These are phyloP conservation scores for Momotus momota DNA, from an alignment of 2,797 vertebrate genomes.

Conservation along the genomic window DNA sequence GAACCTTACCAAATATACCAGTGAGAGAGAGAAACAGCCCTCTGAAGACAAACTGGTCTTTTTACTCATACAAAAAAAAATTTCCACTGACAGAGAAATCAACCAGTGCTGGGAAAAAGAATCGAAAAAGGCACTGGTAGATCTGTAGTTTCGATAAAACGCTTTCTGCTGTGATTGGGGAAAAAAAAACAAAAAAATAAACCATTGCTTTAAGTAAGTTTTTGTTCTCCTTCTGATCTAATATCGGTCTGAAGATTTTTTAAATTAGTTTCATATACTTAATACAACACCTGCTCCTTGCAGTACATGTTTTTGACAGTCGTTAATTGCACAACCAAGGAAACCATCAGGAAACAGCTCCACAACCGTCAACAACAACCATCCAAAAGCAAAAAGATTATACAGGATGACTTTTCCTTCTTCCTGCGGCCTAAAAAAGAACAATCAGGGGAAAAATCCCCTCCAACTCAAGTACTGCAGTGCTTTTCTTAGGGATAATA, in stretches of 20 bases:
- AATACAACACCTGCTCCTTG: neutral
- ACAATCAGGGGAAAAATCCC: neutral
- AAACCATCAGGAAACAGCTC: neutral
- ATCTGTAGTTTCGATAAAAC: neutral
- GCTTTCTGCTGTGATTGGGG: neutral
- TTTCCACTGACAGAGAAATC: neutral
- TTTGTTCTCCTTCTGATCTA: neutral
- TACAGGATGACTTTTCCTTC: neutral
- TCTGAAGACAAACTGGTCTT: neutral
- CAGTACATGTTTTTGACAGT: neutral
- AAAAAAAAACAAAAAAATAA: neutral
- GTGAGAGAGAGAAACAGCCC: neutral
- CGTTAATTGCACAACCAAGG: neutral
- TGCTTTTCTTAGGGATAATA: neutral
- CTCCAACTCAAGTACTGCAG: neutral
- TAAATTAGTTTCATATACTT: neutral
- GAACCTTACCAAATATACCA: neutral
- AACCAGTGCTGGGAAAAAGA: neutral
- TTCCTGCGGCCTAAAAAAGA: neutral
- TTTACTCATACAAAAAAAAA: neutral
- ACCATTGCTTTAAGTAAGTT: neutral
- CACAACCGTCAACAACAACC: neutral
- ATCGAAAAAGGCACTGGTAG: neutral
- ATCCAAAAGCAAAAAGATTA: neutral
- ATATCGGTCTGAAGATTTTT: neutral